Evolutionary conservation across 2,113 vertebrate genomes (phyloP).

Genomic region (Mesembrinibis cayennensis): DNA sequence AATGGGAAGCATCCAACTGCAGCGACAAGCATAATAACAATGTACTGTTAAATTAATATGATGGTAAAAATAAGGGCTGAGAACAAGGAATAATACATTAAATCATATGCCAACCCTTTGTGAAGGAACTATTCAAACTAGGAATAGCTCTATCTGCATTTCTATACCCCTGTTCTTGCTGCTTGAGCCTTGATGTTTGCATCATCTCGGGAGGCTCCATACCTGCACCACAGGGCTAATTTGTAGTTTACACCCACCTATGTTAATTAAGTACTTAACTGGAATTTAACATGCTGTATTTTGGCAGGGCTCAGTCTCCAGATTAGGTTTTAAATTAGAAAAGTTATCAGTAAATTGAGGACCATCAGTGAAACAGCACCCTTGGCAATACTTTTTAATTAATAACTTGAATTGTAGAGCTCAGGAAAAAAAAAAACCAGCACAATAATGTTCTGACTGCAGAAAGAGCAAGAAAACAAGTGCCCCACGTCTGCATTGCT

Average conservation of each 20-base stretch:
- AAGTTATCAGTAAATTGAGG: neutral
- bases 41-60: neutral
- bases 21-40: rapidly evolving
- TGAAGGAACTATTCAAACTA: neutral
- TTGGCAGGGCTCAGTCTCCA: neutral
- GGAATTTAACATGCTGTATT: neutral
- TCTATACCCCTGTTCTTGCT: neutral
- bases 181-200: neutral
- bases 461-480: neutral
- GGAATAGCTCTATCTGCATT: neutral
- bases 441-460: neutral
- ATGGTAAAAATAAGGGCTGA: neutral
- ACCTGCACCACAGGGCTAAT: neutral
- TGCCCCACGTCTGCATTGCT: neutral
- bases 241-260: neutral
- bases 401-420: neutral
- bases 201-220: neutral
- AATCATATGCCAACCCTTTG: neutral
- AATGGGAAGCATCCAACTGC: neutral
- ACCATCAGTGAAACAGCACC: neutral
- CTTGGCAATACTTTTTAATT: neutral
- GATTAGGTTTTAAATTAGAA: neutral
- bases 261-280: neutral
- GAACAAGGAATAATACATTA: neutral
- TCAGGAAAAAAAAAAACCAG: neutral